phyloP scores from a whole-genome alignment of 2,113 vertebrate species.

The Sorex fumeus region DNA sequence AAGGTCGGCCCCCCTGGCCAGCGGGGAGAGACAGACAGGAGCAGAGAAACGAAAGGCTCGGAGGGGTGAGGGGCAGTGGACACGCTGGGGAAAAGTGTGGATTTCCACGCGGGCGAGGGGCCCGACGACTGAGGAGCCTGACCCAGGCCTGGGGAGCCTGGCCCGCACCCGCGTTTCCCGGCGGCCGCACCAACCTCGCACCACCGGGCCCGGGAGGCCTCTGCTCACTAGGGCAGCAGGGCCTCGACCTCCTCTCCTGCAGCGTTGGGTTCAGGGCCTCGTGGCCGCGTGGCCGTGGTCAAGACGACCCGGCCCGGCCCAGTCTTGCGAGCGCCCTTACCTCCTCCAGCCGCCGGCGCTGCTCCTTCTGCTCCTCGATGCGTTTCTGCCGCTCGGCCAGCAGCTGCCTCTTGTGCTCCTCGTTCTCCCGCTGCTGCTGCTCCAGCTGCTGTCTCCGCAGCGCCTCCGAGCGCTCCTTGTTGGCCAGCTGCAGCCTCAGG shows the following conservation, averaged over 20 bases:
- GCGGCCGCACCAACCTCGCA: not conserved
- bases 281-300: too few relatives aligned
- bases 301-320: too few relatives aligned
- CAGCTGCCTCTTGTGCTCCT: conserved; percentile 97
- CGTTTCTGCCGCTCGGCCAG: conserved; percentile 98
- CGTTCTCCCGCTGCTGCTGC: conserved; percentile 97
- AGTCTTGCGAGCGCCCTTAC: conserved; percentile 88
- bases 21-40: not conserved
- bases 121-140: rapidly evolving
- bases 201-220: too few relatives aligned
- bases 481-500: conserved; percentile 97
- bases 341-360: conserved; percentile 97
- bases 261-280: not conserved
- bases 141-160: too few relatives aligned
- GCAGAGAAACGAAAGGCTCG: not conserved
- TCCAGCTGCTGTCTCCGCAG: conserved; percentile 97
- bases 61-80: not conserved
- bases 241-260: not conserved
- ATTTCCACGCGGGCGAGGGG: not conserved
- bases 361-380: conserved; percentile 99
- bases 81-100: rapidly evolving
- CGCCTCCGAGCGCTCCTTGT: conserved; percentile 98
- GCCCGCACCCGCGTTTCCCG: too few relatives aligned
- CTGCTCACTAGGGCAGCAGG: not conserved
- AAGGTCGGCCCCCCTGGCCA: not conserved